phyloP scores from a whole-genome alignment of 2,797 vertebrate genomes.

The Crypturellus tataupa region DNA sequence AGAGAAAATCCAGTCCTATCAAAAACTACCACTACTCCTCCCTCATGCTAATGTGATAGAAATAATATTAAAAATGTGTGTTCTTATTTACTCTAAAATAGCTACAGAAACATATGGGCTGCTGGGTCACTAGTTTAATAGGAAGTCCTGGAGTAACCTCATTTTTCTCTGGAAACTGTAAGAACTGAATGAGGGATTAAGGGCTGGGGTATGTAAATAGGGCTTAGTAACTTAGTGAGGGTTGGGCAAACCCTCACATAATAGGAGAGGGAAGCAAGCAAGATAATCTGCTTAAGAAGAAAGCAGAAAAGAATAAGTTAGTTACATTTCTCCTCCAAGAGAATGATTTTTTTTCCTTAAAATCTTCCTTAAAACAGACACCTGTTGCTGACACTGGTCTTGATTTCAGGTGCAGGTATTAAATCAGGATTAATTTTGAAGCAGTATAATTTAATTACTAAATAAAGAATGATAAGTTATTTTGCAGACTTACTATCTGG shows the following conservation, averaged over 20 bases:
- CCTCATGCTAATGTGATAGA: not conserved
- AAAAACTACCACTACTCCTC: not conserved
- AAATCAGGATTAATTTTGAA: slow-evolving; percentile 4
- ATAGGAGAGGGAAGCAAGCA: not conserved
- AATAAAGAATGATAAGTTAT: not conserved
- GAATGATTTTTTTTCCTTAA: not conserved
- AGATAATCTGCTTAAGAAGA: not conserved
- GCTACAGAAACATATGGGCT: not conserved
- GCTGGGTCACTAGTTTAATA: not conserved
- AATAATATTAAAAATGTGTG: not conserved
- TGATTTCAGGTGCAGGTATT: not conserved
- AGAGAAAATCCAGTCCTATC: not conserved
- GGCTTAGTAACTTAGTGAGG: not conserved
- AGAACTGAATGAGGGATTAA: not conserved
- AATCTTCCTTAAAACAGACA: not conserved
- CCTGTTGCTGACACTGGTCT: not conserved
- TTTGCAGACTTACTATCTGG: not conserved
- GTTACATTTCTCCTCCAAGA: not conserved
- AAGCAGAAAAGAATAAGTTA: not conserved
- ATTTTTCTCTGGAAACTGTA: not conserved
- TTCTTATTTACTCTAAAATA: not conserved
- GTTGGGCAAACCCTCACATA: not conserved
- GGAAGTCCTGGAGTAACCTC: not conserved
- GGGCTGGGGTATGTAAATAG: not conserved
- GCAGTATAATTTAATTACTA: not conserved